Evolutionary conservation across 1,140 invertebrate genomes (phyloP).

Genomic region (Heliconius hermathena): DNA sequence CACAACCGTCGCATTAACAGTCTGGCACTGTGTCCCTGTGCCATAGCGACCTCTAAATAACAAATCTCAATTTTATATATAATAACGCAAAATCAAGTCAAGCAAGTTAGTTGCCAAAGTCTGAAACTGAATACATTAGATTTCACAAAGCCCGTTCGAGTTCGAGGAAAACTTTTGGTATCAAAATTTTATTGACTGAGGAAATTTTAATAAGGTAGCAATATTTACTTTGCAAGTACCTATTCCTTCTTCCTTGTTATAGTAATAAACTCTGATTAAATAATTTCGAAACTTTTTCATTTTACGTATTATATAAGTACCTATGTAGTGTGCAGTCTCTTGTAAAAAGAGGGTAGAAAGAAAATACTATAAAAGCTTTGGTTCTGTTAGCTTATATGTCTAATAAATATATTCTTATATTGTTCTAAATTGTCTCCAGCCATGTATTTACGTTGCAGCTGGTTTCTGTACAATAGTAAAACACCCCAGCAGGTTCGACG

Average conservation of each 20-base stretch:
- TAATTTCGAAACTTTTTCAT: not conserved
- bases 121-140: slow-evolving; percentile 1
- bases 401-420: no score
- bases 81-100: not conserved
- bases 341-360: no score
- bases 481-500: no score
- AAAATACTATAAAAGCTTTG: no score
- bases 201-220: slow-evolving; percentile 10
- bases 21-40: no score
- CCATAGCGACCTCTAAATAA: no score
- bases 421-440: no score
- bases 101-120: not conserved
- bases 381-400: no score
- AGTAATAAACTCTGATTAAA: not conserved
- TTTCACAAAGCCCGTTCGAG: not conserved
- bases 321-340: no score
- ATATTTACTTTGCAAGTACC: slow-evolving; percentile 10
- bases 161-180: not conserved
- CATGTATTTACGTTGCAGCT: no score
- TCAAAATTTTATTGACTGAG: slow-evolving; percentile 10
- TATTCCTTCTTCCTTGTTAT: not conserved
- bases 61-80: not conserved
- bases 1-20: not conserved
- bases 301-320: no score
- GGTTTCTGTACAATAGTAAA: no score